Percentiles rank a stretch among this genome's conserved stretches.
Evolutionary conservation across 2,888 invertebrate genomes (phyloP).

Genomic region (Perdita meconis): DNA sequence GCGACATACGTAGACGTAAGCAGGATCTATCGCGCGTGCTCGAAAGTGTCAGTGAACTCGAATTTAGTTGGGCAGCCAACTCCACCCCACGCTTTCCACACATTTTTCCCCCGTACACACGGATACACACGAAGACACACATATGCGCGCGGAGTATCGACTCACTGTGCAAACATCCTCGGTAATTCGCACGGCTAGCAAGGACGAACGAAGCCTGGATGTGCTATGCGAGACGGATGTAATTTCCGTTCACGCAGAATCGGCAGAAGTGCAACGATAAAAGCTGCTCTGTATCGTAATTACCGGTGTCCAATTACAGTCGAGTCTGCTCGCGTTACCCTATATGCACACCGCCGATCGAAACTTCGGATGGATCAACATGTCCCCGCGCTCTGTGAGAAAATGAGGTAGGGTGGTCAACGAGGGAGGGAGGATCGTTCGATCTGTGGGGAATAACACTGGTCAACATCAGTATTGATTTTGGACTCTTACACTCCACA

Average conservation of each 20-base stretch:
- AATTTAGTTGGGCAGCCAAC: slow-evolving; percentile 53
- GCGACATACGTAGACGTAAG: slow-evolving; percentile 32
- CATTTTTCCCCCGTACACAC: slow-evolving; percentile 2
- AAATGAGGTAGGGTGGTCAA: no score
- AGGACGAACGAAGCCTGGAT: slow-evolving; percentile 22
- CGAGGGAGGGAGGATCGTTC: no score
- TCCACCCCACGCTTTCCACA: slow-evolving; percentile 15
- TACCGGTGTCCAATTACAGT: slow-evolving; percentile 57
- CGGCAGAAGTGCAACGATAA: slow-evolving; percentile 38
- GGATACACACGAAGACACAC: no score
- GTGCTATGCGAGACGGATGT: slow-evolving; percentile 36
- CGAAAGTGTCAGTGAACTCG: slow-evolving; percentile 71
- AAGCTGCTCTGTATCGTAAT: slow-evolving; percentile 48
- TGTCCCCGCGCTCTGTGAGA: not conserved
- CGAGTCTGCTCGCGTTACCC: slow-evolving; percentile 26
- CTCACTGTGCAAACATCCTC: slow-evolving; percentile 37
- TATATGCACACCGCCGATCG: slow-evolving; percentile 6
- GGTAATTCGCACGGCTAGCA: slow-evolving; percentile 29
- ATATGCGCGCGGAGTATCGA: no score
- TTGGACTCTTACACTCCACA: no score
- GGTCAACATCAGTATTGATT: no score
- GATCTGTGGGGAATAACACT: no score
- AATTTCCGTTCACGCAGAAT: slow-evolving; percentile 30
- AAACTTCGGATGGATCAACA: slow-evolving; percentile 19
- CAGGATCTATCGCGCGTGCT: slow-evolving; percentile 69